Evolutionary conservation across 2,888 invertebrate species (phyloP).

Genomic region (Synergus japonicus): DNA sequence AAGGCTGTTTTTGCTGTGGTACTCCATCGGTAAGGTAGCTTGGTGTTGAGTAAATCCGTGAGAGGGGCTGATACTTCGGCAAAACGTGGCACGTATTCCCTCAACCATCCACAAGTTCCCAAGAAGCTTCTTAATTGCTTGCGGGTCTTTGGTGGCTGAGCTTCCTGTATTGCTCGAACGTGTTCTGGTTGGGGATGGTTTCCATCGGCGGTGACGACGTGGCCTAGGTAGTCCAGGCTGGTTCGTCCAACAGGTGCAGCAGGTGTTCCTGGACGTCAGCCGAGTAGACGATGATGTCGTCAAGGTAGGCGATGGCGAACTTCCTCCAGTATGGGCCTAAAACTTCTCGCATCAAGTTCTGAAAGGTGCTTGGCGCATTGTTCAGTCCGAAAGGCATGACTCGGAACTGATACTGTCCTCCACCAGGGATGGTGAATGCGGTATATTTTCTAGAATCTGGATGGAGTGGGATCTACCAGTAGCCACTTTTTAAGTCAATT

Average conservation of each 20-base stretch:
- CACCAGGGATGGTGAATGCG: conserved; percentile 4
- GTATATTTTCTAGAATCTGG: neutral
- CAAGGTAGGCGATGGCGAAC: conserved; percentile 40
- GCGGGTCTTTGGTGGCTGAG: neutral
- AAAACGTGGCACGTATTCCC: too few species aligned
- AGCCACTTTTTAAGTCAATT: too few species aligned
- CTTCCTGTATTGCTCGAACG: neutral
- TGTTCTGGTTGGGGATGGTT: neutral
- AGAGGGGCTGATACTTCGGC: too few species aligned
- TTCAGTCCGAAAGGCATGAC: conserved; percentile 58
- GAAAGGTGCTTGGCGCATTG: conserved; percentile 6
- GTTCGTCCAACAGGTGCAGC: neutral
- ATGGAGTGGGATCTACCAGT: too few species aligned
- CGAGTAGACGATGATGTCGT: conserved; percentile 34
- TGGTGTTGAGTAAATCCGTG: too few species aligned
- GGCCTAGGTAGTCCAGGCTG: too few species aligned
- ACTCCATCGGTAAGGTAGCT: too few species aligned
- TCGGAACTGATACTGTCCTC: conserved; percentile 62
- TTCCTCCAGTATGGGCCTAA: conserved; percentile 50
- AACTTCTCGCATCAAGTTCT: conserved; percentile 52
- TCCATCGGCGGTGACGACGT: neutral
- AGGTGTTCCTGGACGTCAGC: neutral
- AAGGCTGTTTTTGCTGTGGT: too few species aligned
- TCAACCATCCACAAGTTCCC: too few species aligned
- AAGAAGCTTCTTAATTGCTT: too few species aligned